phyloP scores from a whole-genome alignment of 92 coral and sea anemone genomes.

The Zoanthus solanderi region DNA sequence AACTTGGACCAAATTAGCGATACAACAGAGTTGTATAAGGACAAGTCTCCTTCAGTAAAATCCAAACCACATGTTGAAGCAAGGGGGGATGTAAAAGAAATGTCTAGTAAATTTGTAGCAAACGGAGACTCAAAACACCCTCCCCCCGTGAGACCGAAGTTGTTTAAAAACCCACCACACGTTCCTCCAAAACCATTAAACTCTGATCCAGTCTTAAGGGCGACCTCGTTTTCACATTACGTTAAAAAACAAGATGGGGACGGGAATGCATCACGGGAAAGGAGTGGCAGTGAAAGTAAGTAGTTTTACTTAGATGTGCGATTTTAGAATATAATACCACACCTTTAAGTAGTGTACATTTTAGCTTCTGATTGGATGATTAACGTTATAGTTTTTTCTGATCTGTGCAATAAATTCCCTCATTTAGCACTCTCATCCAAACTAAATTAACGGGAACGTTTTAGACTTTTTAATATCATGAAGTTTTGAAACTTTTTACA shows the following conservation, averaged over 20 bases:
- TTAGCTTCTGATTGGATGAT: too few relatives aligned
- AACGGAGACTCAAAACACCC: slow-evolving; percentile 24
- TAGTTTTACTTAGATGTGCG: not conserved
- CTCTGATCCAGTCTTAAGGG: slow-evolving; percentile 31
- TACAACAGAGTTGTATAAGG: not conserved
- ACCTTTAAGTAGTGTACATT: too few relatives aligned
- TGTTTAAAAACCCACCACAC: slow-evolving; percentile 77
- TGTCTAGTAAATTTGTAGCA: slow-evolving; percentile 5
- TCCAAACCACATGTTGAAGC: slow-evolving; percentile 25
- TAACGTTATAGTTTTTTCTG: too few relatives aligned
- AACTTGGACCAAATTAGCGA: slow-evolving; percentile 20
- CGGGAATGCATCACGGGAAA: not conserved
- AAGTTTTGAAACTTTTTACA: too few relatives aligned
- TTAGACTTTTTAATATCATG: too few relatives aligned
- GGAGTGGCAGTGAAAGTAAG: slow-evolving; percentile 47
- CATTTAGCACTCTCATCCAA: too few relatives aligned
- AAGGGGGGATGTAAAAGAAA: not conserved
- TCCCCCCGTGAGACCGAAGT: slow-evolving; percentile 94
- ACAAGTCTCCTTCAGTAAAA: slow-evolving; percentile 22
- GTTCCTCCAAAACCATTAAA: slow-evolving; percentile 78
- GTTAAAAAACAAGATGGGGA: not conserved
- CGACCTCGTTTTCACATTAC: slow-evolving; percentile 10
- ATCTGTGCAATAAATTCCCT: too few relatives aligned
- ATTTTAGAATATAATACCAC: too few relatives aligned
- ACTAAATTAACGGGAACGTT: too few relatives aligned